Percentiles rank a stretch among this genome's conserved stretches.
Conservation (phyloP, 2,797 vertebrate species). For the Columba guinea region DNA sequence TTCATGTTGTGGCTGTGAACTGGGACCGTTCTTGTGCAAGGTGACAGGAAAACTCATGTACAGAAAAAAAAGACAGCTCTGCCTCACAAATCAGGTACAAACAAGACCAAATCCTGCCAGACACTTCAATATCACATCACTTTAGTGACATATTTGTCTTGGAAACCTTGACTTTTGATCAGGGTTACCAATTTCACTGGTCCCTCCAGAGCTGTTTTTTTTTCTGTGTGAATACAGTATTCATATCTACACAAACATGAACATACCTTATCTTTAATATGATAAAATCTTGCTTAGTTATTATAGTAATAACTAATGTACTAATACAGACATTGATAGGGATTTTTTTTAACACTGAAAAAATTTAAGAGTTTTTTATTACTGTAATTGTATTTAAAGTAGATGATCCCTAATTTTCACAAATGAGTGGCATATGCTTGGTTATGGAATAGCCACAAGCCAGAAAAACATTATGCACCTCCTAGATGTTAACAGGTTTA, state of each 20-base stretch:
- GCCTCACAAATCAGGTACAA: background rate
- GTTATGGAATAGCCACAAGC: background rate
- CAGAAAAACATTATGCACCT: background rate
- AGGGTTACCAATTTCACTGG: background rate
- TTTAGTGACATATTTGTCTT: background rate
- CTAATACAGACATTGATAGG: background rate
- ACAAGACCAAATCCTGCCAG: background rate
- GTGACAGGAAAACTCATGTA: fast-evolving
- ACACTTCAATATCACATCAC: background rate
- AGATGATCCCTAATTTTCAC: background rate
- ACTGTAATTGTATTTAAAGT: background rate
- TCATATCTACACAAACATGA: background rate
- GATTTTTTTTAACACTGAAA: background rate
- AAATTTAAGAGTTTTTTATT: background rate
- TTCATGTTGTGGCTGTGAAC: background rate
- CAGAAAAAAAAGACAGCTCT: background rate
- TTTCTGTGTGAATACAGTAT: background rate
- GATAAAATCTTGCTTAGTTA: background rate
- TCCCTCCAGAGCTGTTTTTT: background rate
- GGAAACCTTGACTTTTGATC: background rate
- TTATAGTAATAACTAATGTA: background rate
- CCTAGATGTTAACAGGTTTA: background rate
- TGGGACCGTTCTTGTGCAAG: background rate
- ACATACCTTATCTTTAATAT: background rate
- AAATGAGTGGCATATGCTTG: background rate